Percentiles rank a stretch among this genome's conserved stretches.
phyloP scores from a whole-genome alignment of 2,113 vertebrate genomes.

The Tamias sibiricus region DNA sequence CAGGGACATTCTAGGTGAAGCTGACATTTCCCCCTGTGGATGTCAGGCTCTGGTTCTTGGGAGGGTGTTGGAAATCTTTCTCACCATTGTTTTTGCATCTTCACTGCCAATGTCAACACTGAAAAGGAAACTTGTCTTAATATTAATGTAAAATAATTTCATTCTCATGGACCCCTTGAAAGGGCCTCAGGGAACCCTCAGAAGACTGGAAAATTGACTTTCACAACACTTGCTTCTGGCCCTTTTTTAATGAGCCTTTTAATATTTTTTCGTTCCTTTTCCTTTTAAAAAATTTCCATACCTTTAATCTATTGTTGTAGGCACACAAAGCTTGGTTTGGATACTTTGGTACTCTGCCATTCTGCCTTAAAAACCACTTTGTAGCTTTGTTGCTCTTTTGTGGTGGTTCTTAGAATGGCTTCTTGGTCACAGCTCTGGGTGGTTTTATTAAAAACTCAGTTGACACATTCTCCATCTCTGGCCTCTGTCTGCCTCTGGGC shows the following conservation, averaged over 20 bases:
- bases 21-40: rapidly evolving
- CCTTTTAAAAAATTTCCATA: neutral
- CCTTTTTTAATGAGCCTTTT: neutral
- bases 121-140: neutral
- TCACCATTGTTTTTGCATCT: neutral
- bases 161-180: neutral
- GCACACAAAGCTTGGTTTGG: neutral
- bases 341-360: neutral
- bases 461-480: neutral
- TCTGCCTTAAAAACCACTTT: neutral
- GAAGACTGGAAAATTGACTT: neutral
- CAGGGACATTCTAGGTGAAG: neutral
- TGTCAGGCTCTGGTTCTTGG: neutral
- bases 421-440: neutral
- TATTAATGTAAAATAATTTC: neutral
- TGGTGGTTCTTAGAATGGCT: neutral
- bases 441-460: neutral
- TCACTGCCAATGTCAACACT: neutral
- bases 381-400: neutral
- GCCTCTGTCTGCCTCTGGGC: neutral
- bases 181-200: neutral
- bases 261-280: neutral
- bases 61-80: neutral
- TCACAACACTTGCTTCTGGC: neutral
- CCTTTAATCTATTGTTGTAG: neutral